Percentiles rank a stretch among this genome's conserved stretches.
Evolutionary conservation across 1,140 invertebrate genomes (phyloP).

Genomic region (Drosophila ercepeae): DNA sequence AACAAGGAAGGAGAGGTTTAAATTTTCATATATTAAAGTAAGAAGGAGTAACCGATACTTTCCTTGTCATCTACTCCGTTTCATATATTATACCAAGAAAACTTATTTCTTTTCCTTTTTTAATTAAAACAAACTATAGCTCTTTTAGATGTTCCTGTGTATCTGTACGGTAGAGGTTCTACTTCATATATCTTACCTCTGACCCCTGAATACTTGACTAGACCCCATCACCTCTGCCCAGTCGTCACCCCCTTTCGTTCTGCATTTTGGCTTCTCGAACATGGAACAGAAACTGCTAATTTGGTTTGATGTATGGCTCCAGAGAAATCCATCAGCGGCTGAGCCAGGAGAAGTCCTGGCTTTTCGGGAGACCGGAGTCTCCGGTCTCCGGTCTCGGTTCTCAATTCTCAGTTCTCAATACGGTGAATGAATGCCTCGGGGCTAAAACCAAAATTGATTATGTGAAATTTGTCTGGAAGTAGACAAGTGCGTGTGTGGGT

Average conservation of each 20-base stretch:
- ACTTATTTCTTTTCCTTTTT: too few species aligned
- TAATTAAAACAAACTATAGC: not conserved
- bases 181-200: not conserved
- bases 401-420: not conserved
- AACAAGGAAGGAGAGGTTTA: not conserved
- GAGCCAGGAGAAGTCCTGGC: conserved; percentile 12
- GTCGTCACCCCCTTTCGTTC: conserved; percentile 1
- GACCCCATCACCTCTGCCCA: conserved; percentile 9
- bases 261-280: conserved; percentile 55
- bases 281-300: conserved; percentile 67
- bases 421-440: conserved; percentile 24
- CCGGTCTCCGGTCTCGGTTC: not conserved
- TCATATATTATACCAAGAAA: too few species aligned
- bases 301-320: conserved; percentile 79
- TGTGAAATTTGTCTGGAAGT: conserved; percentile 48
- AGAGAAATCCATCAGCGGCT: conserved; percentile 71
- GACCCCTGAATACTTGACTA: not conserved
- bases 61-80: too few species aligned
- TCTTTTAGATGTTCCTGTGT: not conserved
- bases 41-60: too few species aligned
- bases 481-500: conserved; percentile 17
- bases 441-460: conserved; percentile 66
- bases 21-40: too few species aligned
- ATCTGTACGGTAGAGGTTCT: not conserved
- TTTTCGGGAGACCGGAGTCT: not conserved